Percentiles rank a stretch among this genome's conserved stretches.
Conservation (phyloP, 2,888 invertebrate species). For the Keiferia lycopersicella region DNA sequence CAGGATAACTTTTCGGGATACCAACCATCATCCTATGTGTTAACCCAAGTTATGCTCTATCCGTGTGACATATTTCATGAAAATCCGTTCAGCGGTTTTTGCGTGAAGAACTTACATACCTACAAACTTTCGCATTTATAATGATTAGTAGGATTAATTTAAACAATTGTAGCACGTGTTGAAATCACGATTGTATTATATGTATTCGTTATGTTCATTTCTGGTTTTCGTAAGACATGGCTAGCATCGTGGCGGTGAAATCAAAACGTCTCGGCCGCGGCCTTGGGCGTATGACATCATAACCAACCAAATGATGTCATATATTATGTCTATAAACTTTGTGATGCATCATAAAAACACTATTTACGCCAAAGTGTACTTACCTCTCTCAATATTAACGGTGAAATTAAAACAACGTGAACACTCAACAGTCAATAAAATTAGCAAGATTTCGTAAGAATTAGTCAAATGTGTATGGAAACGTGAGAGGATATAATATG, state of each 20-base stretch:
- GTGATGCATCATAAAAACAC: constrained; percentile 13
- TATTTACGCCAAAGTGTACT: constrained; percentile 15
- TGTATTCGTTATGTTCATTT: neutral
- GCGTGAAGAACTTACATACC: too few species aligned
- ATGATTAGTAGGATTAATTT: too few species aligned
- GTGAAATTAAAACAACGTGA: neutral
- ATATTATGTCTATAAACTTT: neutral
- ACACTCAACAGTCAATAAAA: neutral
- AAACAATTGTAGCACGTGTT: too few species aligned
- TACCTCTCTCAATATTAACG: neutral
- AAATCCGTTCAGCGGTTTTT: too few species aligned
- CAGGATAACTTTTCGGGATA: too few species aligned
- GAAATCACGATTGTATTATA: neutral
- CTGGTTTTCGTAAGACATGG: neutral
- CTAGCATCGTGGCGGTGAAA: neutral
- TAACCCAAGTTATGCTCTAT: too few species aligned
- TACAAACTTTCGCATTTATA: too few species aligned
- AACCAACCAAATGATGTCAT: constrained; percentile 27
- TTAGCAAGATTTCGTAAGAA: neutral
- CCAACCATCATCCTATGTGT: too few species aligned
- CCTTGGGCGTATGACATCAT: constrained; percentile 27
- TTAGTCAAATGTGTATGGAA: neutral
- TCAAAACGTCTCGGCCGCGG: constrained; percentile 11
- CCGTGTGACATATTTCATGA: too few species aligned
- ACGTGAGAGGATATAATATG: neutral